Conservation (phyloP, 2,888 invertebrate species). For the Tenthredo amoena region DNA sequence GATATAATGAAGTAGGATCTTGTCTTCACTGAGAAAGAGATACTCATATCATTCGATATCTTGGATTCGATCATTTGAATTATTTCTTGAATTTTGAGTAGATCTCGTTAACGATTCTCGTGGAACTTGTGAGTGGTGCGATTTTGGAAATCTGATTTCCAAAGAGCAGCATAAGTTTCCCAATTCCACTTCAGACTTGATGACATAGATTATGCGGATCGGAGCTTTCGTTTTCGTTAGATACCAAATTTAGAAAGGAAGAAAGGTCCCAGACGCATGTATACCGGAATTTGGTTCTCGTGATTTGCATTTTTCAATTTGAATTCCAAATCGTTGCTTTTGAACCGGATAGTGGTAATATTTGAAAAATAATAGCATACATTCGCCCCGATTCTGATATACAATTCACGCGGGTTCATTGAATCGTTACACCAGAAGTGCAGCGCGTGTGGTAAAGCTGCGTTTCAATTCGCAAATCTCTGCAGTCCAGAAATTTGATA, state of each 20-base stretch:
- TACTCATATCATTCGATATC: background rate
- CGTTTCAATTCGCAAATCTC: background rate
- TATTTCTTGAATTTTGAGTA: background rate
- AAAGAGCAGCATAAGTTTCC: background rate
- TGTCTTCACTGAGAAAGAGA: background rate
- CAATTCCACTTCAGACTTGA: no score
- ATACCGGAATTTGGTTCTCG: no score
- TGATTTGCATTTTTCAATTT: background rate
- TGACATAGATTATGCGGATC: no score
- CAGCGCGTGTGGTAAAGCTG: background rate
- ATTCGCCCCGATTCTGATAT: background rate
- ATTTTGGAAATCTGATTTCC: background rate
- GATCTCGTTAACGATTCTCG: background rate
- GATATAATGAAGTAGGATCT: background rate
- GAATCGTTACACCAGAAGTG: constrained; percentile 15
- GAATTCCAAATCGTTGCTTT: background rate
- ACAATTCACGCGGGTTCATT: background rate
- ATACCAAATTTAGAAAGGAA: no score
- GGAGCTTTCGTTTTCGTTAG: no score
- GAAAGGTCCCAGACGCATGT: background rate
- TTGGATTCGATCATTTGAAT: background rate
- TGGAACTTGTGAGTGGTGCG: background rate
- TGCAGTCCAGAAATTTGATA: constrained; percentile 32
- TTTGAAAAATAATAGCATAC: background rate
- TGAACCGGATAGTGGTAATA: background rate